Conservation (phyloP, 2,888 invertebrate genomes). For the Apamea sordens region DNA sequence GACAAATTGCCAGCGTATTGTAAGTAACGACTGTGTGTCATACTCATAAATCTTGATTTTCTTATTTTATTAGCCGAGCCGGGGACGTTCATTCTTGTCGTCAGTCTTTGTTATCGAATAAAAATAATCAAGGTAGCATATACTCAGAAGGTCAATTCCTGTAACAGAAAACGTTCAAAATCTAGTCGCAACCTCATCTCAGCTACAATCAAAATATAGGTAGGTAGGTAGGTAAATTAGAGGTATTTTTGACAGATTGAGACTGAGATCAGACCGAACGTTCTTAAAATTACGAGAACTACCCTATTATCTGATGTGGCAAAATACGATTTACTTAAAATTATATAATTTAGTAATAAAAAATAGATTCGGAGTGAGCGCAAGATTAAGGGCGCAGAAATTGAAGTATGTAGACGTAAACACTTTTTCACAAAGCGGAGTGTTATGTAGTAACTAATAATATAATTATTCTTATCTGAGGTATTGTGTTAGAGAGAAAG, state of each 20-base stretch:
- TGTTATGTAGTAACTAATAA: no score
- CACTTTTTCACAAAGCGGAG: not conserved
- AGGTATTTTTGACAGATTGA: no score
- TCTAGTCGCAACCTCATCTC: no score
- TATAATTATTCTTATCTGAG: not conserved
- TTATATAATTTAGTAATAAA: not conserved
- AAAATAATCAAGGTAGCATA: not conserved
- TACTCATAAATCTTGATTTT: slow-evolving; percentile 4
- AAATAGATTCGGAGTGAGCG: not conserved
- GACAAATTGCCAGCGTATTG: not conserved
- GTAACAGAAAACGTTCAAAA: no score
- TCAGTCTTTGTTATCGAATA: not conserved
- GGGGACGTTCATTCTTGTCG: not conserved
- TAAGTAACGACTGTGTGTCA: not conserved
- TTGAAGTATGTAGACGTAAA: not conserved
- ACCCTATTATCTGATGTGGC: no score
- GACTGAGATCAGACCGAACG: no score
- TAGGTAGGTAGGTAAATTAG: no score
- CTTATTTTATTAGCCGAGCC: not conserved
- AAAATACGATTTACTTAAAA: not conserved
- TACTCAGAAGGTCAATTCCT: no score
- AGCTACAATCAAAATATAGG: no score
- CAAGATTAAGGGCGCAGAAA: not conserved
- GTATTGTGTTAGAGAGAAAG: not conserved
- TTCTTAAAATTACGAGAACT: no score